Percentiles rank a stretch among this genome's conserved stretches.
These are phyloP conservation scores for Rhamphomyia laevipes DNA, from an alignment of 2,888 invertebrate genomes.

Conservation along the genomic window DNA sequence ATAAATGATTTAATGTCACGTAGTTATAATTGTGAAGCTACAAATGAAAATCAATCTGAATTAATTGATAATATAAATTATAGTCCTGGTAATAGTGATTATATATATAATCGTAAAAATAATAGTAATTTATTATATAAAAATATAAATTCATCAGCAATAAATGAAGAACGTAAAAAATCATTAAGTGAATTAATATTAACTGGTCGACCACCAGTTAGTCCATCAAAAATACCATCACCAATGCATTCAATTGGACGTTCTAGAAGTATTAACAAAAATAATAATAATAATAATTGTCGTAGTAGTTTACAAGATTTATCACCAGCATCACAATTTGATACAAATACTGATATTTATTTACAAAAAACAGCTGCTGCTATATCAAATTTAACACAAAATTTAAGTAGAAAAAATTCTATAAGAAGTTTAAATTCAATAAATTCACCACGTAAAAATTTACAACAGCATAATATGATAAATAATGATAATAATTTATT, in stretches of 20 bases:
- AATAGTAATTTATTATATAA: not conserved
- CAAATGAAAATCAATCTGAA: conserved; percentile 21
- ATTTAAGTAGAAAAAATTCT: conserved; percentile 33
- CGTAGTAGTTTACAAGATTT: conserved; percentile 26
- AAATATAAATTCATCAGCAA: not conserved
- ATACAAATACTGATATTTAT: conserved; percentile 42
- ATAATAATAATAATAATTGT: conserved; percentile 29
- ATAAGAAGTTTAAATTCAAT: conserved; percentile 30
- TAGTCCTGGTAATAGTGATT: not conserved
- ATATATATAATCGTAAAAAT: not conserved
- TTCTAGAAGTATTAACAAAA: conserved; percentile 34
- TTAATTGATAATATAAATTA: conserved; percentile 26
- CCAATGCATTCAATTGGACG: conserved; percentile 56
- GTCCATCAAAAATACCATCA: conserved; percentile 66
- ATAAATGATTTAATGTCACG: conserved; percentile 30
- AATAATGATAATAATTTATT: conserved; percentile 16
- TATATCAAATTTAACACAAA: conserved; percentile 30
- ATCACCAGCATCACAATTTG: conserved; percentile 19
- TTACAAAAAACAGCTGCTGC: conserved; percentile 42
- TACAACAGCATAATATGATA: too few relatives aligned
- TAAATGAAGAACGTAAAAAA: not conserved
- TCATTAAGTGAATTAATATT: not conserved
- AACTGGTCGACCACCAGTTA: conserved; percentile 31
- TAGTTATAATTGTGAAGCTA: conserved; percentile 30
- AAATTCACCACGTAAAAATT: conserved; percentile 17